These are phyloP conservation scores for Glomeris maerens DNA, from an alignment of 1,140 invertebrate genomes.

Conservation along the genomic window DNA sequence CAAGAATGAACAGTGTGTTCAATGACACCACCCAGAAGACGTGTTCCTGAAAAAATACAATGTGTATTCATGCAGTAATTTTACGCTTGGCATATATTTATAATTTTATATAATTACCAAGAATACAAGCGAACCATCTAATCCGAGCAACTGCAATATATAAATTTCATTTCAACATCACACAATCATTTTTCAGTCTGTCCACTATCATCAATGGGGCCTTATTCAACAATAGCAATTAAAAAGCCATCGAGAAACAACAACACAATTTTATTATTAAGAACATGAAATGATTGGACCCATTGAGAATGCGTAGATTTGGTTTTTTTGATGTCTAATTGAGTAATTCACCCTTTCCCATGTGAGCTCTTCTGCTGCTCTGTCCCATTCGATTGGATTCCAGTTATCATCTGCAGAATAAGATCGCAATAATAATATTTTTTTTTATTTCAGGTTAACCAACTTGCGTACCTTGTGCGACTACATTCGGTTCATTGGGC, in stretches of 20 bases:
- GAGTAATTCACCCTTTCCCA: conserved; percentile 54
- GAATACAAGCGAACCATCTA: conserved; percentile 94
- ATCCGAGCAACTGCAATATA: conserved; percentile 60
- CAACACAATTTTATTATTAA: too few relatives aligned
- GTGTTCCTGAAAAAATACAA: conserved; percentile 52
- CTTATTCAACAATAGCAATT: too few relatives aligned
- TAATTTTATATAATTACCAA: conserved; percentile 34
- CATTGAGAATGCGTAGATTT: too few relatives aligned
- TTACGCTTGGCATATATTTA: conserved; percentile 1
- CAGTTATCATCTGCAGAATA: conserved; percentile 65
- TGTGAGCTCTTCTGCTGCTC: conserved; percentile 91
- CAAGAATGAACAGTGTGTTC: conserved; percentile 85
- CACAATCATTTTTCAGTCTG: too few relatives aligned
- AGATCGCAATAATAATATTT: conserved; percentile 11
- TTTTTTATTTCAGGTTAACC: conserved; percentile 1
- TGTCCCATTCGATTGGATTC: conserved; percentile 97
- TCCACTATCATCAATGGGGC: too few relatives aligned
- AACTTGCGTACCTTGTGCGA: conserved; percentile 38
- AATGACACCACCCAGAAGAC: conserved; percentile 98
- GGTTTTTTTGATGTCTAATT: too few relatives aligned
- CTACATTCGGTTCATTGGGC: conserved; percentile 8
- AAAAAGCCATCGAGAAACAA: too few relatives aligned
- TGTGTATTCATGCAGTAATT: too few relatives aligned
- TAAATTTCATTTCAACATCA: too few relatives aligned
- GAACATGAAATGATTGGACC: too few relatives aligned